Percentiles rank a stretch among this genome's conserved stretches.
These are phyloP conservation scores for Sapayoa aenigma DNA, from an alignment of 2,113 vertebrate species.

Conservation along the genomic window DNA sequence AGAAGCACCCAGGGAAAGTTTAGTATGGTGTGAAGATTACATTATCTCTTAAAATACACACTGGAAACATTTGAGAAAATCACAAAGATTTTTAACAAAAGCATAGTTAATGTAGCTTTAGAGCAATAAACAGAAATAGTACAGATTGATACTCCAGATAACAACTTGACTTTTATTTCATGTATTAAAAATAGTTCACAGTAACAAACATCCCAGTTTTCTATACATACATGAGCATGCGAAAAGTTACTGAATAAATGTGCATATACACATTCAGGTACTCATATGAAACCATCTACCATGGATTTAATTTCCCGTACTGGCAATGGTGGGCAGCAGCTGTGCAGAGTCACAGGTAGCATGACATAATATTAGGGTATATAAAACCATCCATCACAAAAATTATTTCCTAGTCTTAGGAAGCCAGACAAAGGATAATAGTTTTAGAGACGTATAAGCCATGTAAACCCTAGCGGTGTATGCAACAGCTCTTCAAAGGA, in stretches of 20 bases:
- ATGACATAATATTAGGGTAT: too few species aligned
- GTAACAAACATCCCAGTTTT: not conserved
- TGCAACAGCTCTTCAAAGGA: not conserved
- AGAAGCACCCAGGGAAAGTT: not conserved
- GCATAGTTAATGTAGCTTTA: not conserved
- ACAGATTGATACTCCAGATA: not conserved
- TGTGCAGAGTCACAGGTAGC: not conserved
- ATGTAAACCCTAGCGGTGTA: too few species aligned
- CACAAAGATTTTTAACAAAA: not conserved
- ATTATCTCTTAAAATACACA: not conserved
- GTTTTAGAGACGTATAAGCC: not conserved
- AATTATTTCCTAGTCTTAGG: not conserved
- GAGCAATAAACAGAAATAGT: not conserved
- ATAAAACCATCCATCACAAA: not conserved
- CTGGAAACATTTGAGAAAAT: not conserved
- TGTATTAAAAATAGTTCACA: not conserved
- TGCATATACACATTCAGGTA: not conserved
- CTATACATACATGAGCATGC: not conserved
- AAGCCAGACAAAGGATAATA: not conserved
- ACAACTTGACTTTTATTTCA: not conserved
- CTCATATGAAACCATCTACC: not conserved
- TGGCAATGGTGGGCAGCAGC: not conserved
- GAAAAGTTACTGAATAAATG: not conserved
- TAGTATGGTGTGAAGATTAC: not conserved
- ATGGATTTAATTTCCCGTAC: not conserved